A percentile compares a stretch with the other conserved stretches of the same genome.
These are phyloP conservation scores for Trogon surrucura DNA, from an alignment of 2,113 vertebrate species.

Conservation along the genomic window DNA sequence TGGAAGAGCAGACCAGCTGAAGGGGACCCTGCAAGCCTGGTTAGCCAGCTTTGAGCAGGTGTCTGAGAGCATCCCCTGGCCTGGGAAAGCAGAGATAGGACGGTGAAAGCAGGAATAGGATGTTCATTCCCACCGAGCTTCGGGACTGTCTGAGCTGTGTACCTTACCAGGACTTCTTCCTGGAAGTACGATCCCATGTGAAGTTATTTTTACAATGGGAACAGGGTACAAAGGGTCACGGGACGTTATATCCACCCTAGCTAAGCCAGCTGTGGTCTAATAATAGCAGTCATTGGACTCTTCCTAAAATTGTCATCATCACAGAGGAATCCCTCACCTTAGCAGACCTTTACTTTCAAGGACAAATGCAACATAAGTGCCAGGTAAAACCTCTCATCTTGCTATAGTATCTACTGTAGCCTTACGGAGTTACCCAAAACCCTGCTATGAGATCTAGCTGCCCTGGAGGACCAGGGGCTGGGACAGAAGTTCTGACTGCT, in stretches of 20 bases:
- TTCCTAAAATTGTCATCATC: not conserved
- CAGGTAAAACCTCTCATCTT: not conserved
- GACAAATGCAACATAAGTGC: not conserved
- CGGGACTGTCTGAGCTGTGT: not conserved
- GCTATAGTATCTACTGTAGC: not conserved
- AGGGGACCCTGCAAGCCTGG: not conserved
- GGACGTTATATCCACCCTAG: not conserved
- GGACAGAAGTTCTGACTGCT: not conserved
- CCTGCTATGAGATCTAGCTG: not conserved
- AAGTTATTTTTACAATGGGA: slow-evolving; percentile 45
- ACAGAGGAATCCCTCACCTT: not conserved
- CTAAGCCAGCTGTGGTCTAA: not conserved
- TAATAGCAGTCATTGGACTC: not conserved
- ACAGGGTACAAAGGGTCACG: not conserved
- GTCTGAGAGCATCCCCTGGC: not conserved
- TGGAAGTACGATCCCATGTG: not conserved
- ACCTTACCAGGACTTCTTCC: not conserved
- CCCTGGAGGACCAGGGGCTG: not conserved
- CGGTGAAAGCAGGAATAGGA: not conserved
- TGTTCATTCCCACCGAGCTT: not conserved
- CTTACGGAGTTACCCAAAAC: not conserved
- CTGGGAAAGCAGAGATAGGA: not conserved
- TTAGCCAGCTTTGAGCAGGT: not conserved
- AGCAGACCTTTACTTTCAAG: not conserved
- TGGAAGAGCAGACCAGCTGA: accelerated